Evolutionary conservation across 2,797 vertebrate species (phyloP).

Genomic region (Podargus strigoides): DNA sequence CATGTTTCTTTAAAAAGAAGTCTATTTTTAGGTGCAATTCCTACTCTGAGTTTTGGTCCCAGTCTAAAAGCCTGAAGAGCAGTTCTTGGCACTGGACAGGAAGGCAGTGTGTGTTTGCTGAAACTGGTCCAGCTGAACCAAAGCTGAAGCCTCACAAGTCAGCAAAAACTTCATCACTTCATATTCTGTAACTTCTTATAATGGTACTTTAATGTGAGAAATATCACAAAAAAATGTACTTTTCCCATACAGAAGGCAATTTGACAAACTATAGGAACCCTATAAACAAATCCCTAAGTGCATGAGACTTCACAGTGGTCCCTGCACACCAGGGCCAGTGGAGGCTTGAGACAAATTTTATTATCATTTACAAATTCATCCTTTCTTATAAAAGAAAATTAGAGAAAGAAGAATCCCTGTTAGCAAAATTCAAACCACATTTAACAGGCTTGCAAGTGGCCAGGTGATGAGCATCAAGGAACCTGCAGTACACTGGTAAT

Average conservation of each 20-base stretch:
- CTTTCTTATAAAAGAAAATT: too few relatives aligned
- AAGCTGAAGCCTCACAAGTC: background rate
- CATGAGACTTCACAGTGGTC: background rate
- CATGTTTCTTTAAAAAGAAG: background rate
- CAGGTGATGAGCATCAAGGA: background rate
- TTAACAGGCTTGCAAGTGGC: too few relatives aligned
- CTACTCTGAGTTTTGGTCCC: background rate
- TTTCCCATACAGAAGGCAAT: background rate
- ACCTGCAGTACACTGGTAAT: accelerated
- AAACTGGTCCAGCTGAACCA: background rate
- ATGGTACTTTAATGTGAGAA: too few relatives aligned
- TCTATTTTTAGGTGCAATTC: background rate
- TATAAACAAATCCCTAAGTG: background rate
- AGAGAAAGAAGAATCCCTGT: background rate
- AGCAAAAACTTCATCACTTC: background rate
- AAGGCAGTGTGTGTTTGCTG: background rate
- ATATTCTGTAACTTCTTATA: background rate
- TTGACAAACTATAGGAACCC: background rate
- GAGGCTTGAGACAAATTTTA: background rate
- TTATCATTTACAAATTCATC: background rate
- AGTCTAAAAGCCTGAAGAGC: background rate
- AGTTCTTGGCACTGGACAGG: background rate
- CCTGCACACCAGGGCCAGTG: background rate
- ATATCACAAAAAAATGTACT: background rate
- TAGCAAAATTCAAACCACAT: background rate